phyloP scores from a whole-genome alignment of 1,140 invertebrate genomes.

The Drosophila yakuba region DNA sequence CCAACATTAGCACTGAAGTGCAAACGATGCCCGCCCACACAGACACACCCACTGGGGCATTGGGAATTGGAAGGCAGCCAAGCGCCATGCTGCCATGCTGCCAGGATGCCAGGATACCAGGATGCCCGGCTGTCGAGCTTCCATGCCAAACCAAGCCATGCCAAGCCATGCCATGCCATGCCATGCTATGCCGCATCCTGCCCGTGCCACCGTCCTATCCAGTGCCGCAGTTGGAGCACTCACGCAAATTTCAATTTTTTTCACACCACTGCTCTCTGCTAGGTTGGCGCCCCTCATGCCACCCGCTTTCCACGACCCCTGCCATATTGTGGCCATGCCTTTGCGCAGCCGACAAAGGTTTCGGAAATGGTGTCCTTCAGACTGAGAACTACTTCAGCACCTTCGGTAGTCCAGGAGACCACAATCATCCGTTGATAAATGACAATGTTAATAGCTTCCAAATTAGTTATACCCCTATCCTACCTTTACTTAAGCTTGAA shows the following conservation, averaged over 20 bases:
- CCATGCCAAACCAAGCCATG: conserved; percentile 7
- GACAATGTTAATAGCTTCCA: no score
- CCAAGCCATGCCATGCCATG: conserved; percentile 13
- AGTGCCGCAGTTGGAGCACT: conserved; percentile 79
- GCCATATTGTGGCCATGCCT: conserved; percentile 69
- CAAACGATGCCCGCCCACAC: conserved; percentile 78
- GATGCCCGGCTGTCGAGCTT: conserved; percentile 32
- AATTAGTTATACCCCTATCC: no score
- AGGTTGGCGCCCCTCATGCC: conserved; percentile 56
- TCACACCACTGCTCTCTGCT: conserved; percentile 75
- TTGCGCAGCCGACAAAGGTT: conserved; percentile 39
- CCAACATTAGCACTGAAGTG: conserved; percentile 84
- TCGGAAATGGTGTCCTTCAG: neutral
- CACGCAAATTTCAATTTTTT: conserved; percentile 84
- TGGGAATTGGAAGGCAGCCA: conserved; percentile 57
- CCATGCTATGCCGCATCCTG: conserved; percentile 28
- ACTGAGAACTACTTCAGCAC: neutral
- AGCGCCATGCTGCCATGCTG: conserved; percentile 30
- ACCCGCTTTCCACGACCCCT: conserved; percentile 40
- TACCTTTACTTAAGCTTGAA: no score
- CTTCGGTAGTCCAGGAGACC: no score
- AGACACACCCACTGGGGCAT: conserved; percentile 39
- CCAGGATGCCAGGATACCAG: conserved; percentile 15
- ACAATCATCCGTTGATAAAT: no score
- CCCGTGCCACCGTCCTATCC: conserved; percentile 13